phyloP scores from a whole-genome alignment of 2,113 vertebrate genomes.

The Pionites leucogaster region DNA sequence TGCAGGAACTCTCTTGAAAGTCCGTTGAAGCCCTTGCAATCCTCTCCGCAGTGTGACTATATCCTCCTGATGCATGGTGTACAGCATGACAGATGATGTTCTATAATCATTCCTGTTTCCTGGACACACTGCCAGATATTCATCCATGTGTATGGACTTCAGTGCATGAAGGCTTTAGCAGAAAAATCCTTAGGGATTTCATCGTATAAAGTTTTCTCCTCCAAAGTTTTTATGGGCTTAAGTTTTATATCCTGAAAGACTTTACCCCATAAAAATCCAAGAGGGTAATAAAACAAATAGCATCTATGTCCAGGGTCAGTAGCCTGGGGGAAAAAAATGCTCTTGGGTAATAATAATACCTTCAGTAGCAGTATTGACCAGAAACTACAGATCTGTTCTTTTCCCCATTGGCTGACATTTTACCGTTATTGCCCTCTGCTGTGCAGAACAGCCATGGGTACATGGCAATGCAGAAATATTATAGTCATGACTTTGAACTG shows the following conservation, averaged over 20 bases:
- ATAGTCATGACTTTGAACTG: not conserved
- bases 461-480: not conserved
- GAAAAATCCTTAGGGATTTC: conserved; percentile 23
- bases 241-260: conserved; percentile 46
- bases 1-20: not conserved
- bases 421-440: not conserved
- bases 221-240: conserved; percentile 46
- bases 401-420: not conserved
- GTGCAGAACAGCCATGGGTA: not conserved
- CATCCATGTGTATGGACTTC: not conserved
- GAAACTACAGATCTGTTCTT: not conserved
- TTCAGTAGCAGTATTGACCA: conserved; percentile 26
- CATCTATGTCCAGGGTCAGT: not conserved
- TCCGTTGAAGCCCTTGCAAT: not conserved
- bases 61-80: not conserved
- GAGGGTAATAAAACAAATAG: conserved; percentile 52
- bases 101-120: not conserved
- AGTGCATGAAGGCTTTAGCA: not conserved
- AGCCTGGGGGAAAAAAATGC: not conserved
- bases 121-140: not conserved
- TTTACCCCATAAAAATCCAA: conserved; percentile 43
- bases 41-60: not conserved
- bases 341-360: conserved; percentile 14
- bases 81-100: not conserved
- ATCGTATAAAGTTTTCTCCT: conserved; percentile 34